Evolutionary conservation across 2,797 vertebrate genomes (phyloP).

Genomic region (Coreius guichenoti): DNA sequence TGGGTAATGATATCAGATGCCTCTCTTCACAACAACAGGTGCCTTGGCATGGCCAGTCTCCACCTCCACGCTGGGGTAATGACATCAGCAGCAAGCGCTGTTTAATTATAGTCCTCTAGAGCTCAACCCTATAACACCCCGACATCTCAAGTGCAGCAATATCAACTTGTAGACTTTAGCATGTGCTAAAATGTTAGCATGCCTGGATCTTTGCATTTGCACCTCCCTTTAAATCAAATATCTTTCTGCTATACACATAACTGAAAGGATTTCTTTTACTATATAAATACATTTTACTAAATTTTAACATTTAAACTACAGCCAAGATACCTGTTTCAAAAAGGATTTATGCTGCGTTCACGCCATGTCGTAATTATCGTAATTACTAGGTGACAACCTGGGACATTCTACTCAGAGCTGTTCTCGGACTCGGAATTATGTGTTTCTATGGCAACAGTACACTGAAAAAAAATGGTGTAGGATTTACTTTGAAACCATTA

Average conservation of each 20-base stretch:
- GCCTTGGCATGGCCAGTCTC: constrained; percentile 96
- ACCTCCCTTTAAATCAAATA: neutral
- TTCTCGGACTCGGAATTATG: neutral
- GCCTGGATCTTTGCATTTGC: neutral
- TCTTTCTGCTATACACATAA: neutral
- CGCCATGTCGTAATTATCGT: neutral
- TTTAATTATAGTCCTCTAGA: constrained; percentile 99
- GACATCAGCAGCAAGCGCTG: constrained; percentile 98
- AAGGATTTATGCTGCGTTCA: neutral
- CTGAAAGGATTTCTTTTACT: neutral
- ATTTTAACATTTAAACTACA: neutral
- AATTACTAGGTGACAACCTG: constrained; percentile 7
- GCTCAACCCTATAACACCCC: constrained; percentile 78
- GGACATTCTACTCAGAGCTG: neutral
- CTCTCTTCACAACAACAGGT: constrained; percentile 99
- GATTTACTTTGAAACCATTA: neutral
- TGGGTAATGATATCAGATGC: constrained; percentile 99
- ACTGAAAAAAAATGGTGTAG: neutral
- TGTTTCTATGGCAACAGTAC: neutral
- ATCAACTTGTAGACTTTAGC: constrained; percentile 61
- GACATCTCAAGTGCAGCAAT: constrained; percentile 81
- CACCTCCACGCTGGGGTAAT: constrained; percentile 98
- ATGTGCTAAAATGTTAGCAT: constrained; percentile 14
- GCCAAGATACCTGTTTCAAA: neutral
- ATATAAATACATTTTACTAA: neutral